Conservation (phyloP, 2,113 vertebrate genomes). For the Talpa occidentalis region DNA sequence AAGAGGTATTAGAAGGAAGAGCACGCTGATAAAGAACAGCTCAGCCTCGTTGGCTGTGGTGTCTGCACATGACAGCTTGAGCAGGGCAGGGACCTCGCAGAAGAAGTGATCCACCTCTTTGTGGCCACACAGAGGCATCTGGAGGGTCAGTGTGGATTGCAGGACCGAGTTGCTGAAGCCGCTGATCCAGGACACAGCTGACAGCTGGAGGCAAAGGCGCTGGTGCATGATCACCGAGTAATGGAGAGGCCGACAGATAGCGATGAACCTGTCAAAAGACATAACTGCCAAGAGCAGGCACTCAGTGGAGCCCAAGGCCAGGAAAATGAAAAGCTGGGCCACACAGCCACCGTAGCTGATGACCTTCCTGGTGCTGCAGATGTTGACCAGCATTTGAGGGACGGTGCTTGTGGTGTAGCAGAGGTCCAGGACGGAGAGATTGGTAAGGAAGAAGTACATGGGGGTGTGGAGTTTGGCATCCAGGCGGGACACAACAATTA, state of each 20-base stretch:
- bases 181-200: conserved; percentile 55
- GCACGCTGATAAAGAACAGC: conserved; percentile 1
- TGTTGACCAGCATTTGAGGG: conserved; percentile 68
- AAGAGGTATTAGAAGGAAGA: conserved; percentile 58
- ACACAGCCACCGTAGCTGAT: conserved; percentile 55
- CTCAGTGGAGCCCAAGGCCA: conserved; percentile 64
- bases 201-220: conserved; percentile 57
- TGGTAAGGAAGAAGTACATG: conserved; percentile 79
- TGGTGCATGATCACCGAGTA: conserved; percentile 72
- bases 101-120: conserved; percentile 68
- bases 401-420: conserved; percentile 66
- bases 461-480: conserved; percentile 70
- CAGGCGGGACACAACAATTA: conserved; percentile 58
- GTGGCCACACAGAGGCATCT: conserved; percentile 68
- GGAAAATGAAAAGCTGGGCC: conserved; percentile 68
- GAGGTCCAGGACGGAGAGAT: conserved; percentile 70
- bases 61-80: conserved; percentile 71
- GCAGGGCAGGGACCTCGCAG: conserved; percentile 75
- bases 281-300: conserved; percentile 64
- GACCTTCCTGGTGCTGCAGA: conserved; percentile 13
- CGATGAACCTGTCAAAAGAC: conserved; percentile 58
- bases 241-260: conserved; percentile 61
- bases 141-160: conserved; percentile 61
- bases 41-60: conserved; percentile 51
- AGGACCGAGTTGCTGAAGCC: conserved; percentile 68